Evolutionary conservation across 2,113 vertebrate species (phyloP).

Genomic region (Tychaedon coryphoeus): DNA sequence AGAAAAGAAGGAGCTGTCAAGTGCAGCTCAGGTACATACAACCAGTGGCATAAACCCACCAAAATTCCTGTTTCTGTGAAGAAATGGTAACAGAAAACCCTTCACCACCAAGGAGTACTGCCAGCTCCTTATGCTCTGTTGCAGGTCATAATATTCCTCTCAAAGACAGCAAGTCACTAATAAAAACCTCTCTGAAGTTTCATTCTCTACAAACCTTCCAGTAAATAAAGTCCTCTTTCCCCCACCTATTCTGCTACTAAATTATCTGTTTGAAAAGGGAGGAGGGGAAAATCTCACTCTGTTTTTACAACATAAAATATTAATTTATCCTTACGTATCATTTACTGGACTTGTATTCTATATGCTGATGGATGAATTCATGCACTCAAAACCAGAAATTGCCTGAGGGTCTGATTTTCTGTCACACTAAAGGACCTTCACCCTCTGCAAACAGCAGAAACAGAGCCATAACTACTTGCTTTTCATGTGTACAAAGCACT

Average conservation of each 20-base stretch:
- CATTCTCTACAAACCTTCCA: background rate
- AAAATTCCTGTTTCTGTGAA: background rate
- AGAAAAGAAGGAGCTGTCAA: background rate
- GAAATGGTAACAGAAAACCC: background rate
- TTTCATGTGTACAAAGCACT: background rate
- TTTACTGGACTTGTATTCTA: background rate
- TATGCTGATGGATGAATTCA: fast-evolving
- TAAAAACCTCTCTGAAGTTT: background rate
- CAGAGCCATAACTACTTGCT: background rate
- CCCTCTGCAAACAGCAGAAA: background rate
- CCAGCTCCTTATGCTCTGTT: background rate
- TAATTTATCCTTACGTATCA: background rate
- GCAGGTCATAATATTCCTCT: background rate
- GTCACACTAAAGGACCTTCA: background rate
- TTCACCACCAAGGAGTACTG: background rate
- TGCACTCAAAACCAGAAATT: background rate
- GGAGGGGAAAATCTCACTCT: background rate
- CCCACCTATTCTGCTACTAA: fast-evolving
- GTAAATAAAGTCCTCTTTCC: background rate
- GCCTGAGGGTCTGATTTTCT: background rate
- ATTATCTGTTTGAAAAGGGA: background rate
- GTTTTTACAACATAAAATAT: background rate
- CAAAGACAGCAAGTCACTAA: background rate
- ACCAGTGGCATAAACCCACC: background rate
- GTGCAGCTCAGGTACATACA: background rate